These are phyloP conservation scores for Microchirus variegatus DNA, from an alignment of 2,797 vertebrate genomes.

Conservation along the genomic window DNA sequence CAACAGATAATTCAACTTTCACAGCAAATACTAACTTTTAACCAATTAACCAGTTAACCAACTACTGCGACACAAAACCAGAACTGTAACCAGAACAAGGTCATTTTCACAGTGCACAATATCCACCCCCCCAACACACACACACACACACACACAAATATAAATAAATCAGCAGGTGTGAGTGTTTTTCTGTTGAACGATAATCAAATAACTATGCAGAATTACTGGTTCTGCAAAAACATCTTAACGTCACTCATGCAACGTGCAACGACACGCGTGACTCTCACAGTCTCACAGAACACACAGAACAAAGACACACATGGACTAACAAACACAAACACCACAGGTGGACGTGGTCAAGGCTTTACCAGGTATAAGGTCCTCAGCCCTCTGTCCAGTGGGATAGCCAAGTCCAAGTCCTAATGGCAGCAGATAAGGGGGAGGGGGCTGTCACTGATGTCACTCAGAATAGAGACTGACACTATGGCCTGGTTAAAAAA, in stretches of 20 bases:
- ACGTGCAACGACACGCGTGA: constrained; percentile 28
- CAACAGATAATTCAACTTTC: neutral
- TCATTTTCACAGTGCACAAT: neutral
- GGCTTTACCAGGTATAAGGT: constrained; percentile 53
- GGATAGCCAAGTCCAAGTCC: constrained; percentile 22
- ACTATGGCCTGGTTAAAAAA: neutral
- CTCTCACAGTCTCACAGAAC: constrained; percentile 1
- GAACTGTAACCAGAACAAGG: neutral
- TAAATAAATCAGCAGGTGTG: neutral
- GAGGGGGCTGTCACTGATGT: constrained; percentile 9
- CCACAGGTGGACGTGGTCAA: constrained; percentile 1
- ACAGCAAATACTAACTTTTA: neutral
- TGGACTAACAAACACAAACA: constrained; percentile 14
- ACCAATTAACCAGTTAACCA: neutral
- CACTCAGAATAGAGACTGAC: constrained; percentile 1
- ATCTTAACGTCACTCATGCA: constrained; percentile 30
- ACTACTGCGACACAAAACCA: neutral
- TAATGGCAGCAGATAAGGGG: constrained; percentile 22
- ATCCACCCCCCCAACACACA: too few species aligned
- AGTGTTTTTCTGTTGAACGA: neutral
- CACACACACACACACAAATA: too few species aligned
- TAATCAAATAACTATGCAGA: neutral
- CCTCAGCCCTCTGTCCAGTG: constrained; percentile 27
- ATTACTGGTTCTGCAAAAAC: neutral
- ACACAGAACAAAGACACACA: constrained; percentile 12